A percentile compares a stretch with the other conserved stretches of the same genome.
phyloP scores from a whole-genome alignment of 2,797 vertebrate species.

The Smutsia temminckii region DNA sequence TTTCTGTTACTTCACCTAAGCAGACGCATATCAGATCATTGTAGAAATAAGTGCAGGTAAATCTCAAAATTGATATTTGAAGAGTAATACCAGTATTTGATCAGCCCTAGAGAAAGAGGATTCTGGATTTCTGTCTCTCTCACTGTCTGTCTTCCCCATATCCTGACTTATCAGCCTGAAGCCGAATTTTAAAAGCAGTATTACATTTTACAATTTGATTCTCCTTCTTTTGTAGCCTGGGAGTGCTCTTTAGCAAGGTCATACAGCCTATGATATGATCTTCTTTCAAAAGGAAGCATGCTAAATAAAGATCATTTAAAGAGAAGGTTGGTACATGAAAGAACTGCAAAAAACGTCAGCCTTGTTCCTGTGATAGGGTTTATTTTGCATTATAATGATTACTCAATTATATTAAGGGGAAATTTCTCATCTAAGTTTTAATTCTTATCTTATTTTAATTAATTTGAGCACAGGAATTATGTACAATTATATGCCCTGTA shows the following conservation, averaged over 20 bases:
- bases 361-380: not conserved
- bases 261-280: not conserved
- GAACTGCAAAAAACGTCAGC: not conserved
- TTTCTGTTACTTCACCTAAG: not conserved
- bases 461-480: not conserved
- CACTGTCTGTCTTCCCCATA: not conserved
- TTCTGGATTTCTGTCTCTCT: not conserved
- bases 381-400: slow-evolving; percentile 9
- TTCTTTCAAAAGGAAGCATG: not conserved
- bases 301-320: slow-evolving; percentile 32
- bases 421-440: slow-evolving; percentile 3
- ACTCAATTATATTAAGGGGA: not conserved
- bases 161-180: not conserved
- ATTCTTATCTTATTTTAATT: slow-evolving; percentile 41
- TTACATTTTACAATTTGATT: not conserved
- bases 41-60: not conserved
- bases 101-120: not conserved
- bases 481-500: not conserved
- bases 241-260: not conserved
- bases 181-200: not conserved
- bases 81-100: not conserved
- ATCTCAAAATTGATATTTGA: slow-evolving; percentile 15
- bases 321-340: not conserved
- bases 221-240: not conserved
- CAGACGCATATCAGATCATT: not conserved